Base-by-base conservation (phyloP, 2,888 invertebrate species). In the Trissoscelio sp. region DNA sequence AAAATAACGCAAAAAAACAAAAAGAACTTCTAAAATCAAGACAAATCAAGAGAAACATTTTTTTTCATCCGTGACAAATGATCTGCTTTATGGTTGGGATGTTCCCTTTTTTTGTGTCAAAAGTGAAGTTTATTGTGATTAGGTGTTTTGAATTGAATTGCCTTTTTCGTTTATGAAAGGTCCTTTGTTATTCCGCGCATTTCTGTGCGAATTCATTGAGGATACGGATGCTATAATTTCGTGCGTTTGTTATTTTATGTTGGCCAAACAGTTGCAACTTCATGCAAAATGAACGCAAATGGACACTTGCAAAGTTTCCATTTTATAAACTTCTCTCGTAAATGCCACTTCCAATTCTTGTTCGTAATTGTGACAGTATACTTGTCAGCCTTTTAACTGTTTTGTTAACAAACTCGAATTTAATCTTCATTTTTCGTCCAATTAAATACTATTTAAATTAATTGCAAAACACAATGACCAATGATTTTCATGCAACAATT, bases 271-370 rank as follows among this genome's bases (percentile, higher is more conserved):
- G 69, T 62, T 48, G 3, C 69, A 79, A 79, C 79, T 62, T 55
- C 46, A 57, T 80, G 24, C 57, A 64, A 74, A 80, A 75, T 58
- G 70, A 51, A 80, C 80, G 60, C 64, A 69, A 80, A 80, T 80
- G 74, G 74, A 58, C 74, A 80, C 74, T 70, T 70, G 42, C 74
- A 80, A 80, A 74, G 69, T 80, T 80, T 66, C 31, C 51, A 66
- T 69, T 80, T 75, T 80, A 57, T 70, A 75, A 80, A 80, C 74
- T 80, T 74, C 64, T 51, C 80, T 69, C 69, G 64, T 75, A 75
- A 74, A 80, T 70, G 80, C 69, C 80, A 74, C 74, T 74, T 74
- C 64, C 80, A 80, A 80, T 80, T 75, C 80, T 75, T 74, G 74
- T 64, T 74, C 44, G 64, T 74, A 70, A 80, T 80, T 74, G 55